Evolutionary conservation across 2,113 vertebrate genomes (phyloP), one percentile per base, ranked within the genome.

Genomic region (Columba janthina): DNA sequence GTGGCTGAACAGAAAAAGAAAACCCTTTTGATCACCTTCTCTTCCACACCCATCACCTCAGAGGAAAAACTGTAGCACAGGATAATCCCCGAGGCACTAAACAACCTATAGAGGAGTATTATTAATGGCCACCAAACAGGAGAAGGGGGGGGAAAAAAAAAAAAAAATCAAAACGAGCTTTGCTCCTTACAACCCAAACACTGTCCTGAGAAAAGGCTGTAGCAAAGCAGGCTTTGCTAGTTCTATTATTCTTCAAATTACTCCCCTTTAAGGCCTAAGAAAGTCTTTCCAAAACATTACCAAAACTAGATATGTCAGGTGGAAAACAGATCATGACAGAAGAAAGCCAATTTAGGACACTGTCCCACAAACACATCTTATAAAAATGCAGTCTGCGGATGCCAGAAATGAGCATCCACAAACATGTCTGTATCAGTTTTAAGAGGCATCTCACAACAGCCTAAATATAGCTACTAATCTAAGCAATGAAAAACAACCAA

Each of bases 381-480:
- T 2, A 71, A 89, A 97, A 92, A 90, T 7, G 36, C 46, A 90
- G 53, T 19, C 21, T 50, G 28, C 26, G 26, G 42, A 66, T 80
- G 56, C 79, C 85, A 95, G 85, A 80, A 80, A 93, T 3, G 24
- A 90, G 85, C 60, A 96, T 15, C 72, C 72, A 83, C 64, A 67
- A 90, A 66, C 24, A 34, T 0, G 9, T 60, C 90, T 67, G 60
- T 29, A 76, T 56, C 67, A 86, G 11, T 67, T 84, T 31, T 28
- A 40, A 62, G 16, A 91, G 53, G 90, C 50, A 88, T 14, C 78
- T 60, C 85, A n/a, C 44, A 69, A 50, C 14, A 66, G 20, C 9
- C 50, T 62, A 74, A 80, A 89, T 6, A 60, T 28, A 93, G 65
- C 56, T 67, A 40, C 76, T 56, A 56, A 85, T 31, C 44, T 40